Conservation (phyloP, 30 jellyfish, hydroid and myxozoan genomes). For the Aurelia sp. region DNA sequence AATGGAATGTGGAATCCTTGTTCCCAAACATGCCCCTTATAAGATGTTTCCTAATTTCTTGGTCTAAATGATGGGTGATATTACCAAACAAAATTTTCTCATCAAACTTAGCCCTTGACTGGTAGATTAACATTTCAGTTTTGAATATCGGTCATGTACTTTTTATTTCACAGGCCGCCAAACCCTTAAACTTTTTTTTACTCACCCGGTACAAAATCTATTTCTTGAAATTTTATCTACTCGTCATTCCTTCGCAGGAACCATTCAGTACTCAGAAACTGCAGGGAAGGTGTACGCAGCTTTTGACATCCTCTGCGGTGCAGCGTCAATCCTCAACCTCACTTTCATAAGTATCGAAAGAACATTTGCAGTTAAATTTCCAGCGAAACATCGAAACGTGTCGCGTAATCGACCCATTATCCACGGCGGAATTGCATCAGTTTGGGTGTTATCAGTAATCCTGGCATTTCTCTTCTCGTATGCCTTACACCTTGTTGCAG, state of each 20-base stretch:
- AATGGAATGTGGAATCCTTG: no score
- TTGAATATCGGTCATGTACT: no score
- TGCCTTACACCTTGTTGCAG: constrained; percentile 17
- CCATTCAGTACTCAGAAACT: constrained; percentile 16
- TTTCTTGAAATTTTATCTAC: no score
- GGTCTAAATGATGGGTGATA: no score
- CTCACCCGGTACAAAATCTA: no score
- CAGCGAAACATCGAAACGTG: constrained; percentile 76
- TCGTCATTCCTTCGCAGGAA: constrained; percentile 10
- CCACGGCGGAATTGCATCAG: constrained; percentile 64
- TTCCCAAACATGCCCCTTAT: no score
- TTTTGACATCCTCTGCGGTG: constrained; percentile 81
- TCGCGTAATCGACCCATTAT: constrained; percentile 68
- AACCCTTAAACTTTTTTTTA: no score
- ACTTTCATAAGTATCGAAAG: constrained; percentile 73
- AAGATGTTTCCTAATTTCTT: no score
- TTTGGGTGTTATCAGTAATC: constrained; percentile 60
- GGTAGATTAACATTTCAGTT: no score
- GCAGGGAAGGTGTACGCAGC: constrained; percentile 50
- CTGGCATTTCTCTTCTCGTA: constrained; percentile 60
- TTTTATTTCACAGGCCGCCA: no score
- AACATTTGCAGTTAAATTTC: constrained; percentile 61
- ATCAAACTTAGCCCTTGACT: no score
- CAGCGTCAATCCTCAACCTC: constrained; percentile 77
- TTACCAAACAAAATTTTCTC: no score